Evolutionary conservation across 2,888 invertebrate genomes (phyloP).

Genomic region (Taphrorychus bicolor): DNA sequence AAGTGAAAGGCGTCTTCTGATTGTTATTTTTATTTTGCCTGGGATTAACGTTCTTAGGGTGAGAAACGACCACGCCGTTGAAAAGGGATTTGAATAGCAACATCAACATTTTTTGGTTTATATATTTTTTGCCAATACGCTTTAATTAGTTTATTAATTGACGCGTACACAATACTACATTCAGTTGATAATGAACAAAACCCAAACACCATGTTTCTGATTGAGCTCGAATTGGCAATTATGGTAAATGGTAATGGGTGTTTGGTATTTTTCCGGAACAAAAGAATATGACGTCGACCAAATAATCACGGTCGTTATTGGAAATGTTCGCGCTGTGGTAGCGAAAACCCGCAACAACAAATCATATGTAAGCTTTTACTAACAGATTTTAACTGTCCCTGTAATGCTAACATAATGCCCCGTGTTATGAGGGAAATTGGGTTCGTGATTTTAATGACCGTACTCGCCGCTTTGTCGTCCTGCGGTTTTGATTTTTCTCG

Average conservation of each 20-base stretch:
- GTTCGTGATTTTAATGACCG: constrained; percentile 58
- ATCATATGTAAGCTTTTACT: constrained; percentile 61
- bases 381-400: constrained; percentile 61
- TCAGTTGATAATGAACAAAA: not conserved
- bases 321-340: constrained; percentile 55
- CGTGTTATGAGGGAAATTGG: constrained; percentile 60
- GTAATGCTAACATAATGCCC: constrained; percentile 60
- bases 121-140: not conserved
- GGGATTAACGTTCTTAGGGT: constrained; percentile 33
- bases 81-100: not conserved
- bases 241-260: constrained; percentile 21
- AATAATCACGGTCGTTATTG: constrained; percentile 46
- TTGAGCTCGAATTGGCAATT: not conserved
- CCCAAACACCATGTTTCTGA: not conserved
- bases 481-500: constrained; percentile 51
- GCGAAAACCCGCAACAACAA: constrained; percentile 59
- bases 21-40: constrained; percentile 39
- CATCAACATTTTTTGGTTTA: not conserved
- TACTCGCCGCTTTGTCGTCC: constrained; percentile 50
- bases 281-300: constrained; percentile 43
- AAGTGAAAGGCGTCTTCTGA: constrained; percentile 36
- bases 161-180: too few species aligned
- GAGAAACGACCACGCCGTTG: not conserved
- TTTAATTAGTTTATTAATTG: not conserved
- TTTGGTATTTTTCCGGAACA: constrained; percentile 40